Evolutionary conservation across 2,113 vertebrate genomes (phyloP), one percentile per base, ranked within the genome.

Genomic region (Scortum barcoo): DNA sequence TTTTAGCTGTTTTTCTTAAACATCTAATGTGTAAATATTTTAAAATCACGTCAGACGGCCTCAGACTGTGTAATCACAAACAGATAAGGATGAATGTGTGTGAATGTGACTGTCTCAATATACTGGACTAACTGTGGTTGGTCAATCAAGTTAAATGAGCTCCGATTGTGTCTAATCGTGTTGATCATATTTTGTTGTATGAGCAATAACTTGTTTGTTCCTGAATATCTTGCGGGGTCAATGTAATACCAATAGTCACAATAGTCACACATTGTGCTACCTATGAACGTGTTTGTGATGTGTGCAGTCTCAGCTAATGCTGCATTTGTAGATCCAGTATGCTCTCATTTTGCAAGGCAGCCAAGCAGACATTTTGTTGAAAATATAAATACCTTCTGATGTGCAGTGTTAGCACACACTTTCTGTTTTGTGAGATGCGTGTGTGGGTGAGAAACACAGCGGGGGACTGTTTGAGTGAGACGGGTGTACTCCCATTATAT

Each of bases 401-500:
- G 50, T 53, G 19, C 16, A 22, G n/a, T 24, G 20, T 36, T 26
- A 24, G 16, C 14, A 17, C 67, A 28, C 33, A 22, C n/a, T 71
- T 24, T 19, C 48, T 74, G 16, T 58, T 75, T 67, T 24, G 44
- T 26, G n/a, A 28, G 80, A 79, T 42, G 44, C 28, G 14, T 56
- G 51, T 67, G 74, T 76, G 46, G 19, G 57, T 65, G 36, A 71
- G 65, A 58, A 66, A 42, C 65, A 50, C 51, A 54, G 58, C 26
- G 46, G 66, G 67, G 40, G 60, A 38, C 61, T 42, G 26, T 33
- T 74, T 73, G 17, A 73, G 20, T 28, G 40, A 56, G 46, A 51
- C 66, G 30, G 44, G n/a, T 44, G 40, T 51, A 36, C 26, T 72
- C 28, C 65, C 33, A 67, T 76, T 60, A 71, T 76, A 83, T 50